Base-by-base conservation (phyloP, 2,113 vertebrate genomes). In the Pangasianodon hypophthalmus region DNA sequence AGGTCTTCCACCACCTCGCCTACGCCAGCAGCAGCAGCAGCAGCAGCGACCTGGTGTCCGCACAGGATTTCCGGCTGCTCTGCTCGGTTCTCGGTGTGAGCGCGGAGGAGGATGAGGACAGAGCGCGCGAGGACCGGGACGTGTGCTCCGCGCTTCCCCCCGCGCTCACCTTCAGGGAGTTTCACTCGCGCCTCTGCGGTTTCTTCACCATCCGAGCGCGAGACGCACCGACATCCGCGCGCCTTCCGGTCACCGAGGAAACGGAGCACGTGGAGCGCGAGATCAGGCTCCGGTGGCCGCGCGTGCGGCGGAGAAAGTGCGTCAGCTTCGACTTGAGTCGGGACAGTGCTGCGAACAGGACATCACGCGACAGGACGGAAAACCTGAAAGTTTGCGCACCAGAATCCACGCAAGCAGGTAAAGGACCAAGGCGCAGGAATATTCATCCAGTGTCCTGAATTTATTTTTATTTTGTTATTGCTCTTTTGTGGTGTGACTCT, bases 1-100 rank as follows among this genome's bases (percentile, higher is more conserved):
- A 97, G 92, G 95, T 96, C 48, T 97, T 97, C 90, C 96, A 96
- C 89, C 96, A 97, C 90, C 92, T 97, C 81, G 93, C 94, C 2
- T 91, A 92, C 67, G 71, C 94, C 60, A 92, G 91, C 88, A 92
- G 73, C n/a, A 93, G 95, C 50, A n/a, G n/a, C 58, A 92, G 91
- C 88, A 91, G 54, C 32, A 93, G 95, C 1, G 95, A 95, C 0
- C 85, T 93, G 6, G 91, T 97, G 85, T 94, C 94, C 1, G 94
- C 91, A 8, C 94, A 95, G 92, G 96, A 96, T 37, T 97, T 97
- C 91, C 67, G 71, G 4, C 87, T 93, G 19, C 94, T 97, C 7
- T 97, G 96, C 91, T 90, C 91, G 4, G 94, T 95, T 26, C 91
- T 97, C 90, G 95, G 95, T 1, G 90, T 96, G 44, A 16, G 86